A percentile compares a stretch with the other conserved stretches of the same genome.
Evolutionary conservation across 2,113 vertebrate species (phyloP).

Genomic region (Neolamprologus ventralis): DNA sequence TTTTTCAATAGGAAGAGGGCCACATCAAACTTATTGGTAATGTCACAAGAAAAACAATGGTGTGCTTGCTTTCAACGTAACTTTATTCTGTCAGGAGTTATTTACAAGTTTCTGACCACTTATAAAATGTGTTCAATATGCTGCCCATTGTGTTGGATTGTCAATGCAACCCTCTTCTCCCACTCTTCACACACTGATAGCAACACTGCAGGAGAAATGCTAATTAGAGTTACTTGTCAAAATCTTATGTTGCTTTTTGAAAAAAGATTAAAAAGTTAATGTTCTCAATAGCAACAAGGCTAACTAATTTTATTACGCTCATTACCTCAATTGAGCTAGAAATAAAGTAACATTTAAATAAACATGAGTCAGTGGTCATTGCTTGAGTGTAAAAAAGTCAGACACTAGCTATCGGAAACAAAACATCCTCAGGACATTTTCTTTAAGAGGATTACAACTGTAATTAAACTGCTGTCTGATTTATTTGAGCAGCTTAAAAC

Average conservation of each 20-base stretch:
- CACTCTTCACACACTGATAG: not conserved
- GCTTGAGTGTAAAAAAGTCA: not conserved
- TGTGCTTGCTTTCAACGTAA: not conserved
- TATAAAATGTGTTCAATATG: not conserved
- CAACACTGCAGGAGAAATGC: not conserved
- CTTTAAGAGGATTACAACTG: not conserved
- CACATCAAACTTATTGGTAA: not conserved
- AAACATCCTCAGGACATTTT: not conserved
- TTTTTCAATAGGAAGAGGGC: not conserved
- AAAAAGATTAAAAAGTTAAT: not conserved
- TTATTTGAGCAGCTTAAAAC: not conserved
- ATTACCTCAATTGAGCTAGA: not conserved
- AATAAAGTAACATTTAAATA: not conserved
- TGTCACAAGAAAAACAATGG: not conserved
- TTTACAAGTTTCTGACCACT: not conserved
- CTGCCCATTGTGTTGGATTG: not conserved
- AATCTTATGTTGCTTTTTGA: not conserved
- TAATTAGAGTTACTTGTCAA: not conserved
- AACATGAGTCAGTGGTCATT: not conserved
- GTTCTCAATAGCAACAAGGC: not conserved
- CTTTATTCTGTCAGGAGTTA: not conserved
- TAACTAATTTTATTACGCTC: not conserved
- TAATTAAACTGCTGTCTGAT: not conserved
- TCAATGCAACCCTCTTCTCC: not conserved
- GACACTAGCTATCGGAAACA: not conserved